Evolutionary conservation across 92 coral and sea anemone species (phyloP), one percentile per base, ranked within the genome.

Genomic region (Zoanthus solanderi): DNA sequence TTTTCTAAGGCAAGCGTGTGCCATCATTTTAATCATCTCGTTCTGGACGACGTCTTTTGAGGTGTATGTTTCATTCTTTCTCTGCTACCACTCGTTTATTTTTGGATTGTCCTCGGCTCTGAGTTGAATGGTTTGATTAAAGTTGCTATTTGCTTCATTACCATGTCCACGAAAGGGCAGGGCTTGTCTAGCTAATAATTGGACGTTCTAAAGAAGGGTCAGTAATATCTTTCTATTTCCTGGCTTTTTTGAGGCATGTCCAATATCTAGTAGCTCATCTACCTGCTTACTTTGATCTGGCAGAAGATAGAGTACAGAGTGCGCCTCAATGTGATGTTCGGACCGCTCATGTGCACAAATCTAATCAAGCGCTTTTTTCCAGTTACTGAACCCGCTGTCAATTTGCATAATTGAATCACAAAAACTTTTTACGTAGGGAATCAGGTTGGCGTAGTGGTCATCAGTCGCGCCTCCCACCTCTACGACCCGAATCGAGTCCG

Each of bases 1-100:
- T 45, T 71, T 61, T 84, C 71, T 7, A 54, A 63, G 79, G 45
- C 75, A 60, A 57, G 73, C 66, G 57, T 68, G 44, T 68, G 87
- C 71, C 78, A 83, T 58, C 63, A 83, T 15, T 78, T 71, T 46
- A 18, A 84, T 32, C 72, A 84, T 68, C 34, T 84, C 88, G 34
- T 71, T 84, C 53, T 84, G 79, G 29, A 71, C 31, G 37, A 71
- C 79, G 4, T 8, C 4, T 28, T 71, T 46, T 42, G 63, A 71
- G 7, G 79, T 84, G 63, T 84, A 84, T 23, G 60, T 63, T 1
- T 82, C 34, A 54, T 53, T 82, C 53, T 47, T 69, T 82, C 66
- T 82, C 86, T 82, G 44, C 57, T 65, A 42, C 57, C 57, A 37
- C 57, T 61, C 29, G 42, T 71, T 31, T 66, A 82, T 82, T 37